Evolutionary conservation across 2,113 vertebrate genomes (phyloP).

Genomic region (Quiscalus mexicanus): DNA sequence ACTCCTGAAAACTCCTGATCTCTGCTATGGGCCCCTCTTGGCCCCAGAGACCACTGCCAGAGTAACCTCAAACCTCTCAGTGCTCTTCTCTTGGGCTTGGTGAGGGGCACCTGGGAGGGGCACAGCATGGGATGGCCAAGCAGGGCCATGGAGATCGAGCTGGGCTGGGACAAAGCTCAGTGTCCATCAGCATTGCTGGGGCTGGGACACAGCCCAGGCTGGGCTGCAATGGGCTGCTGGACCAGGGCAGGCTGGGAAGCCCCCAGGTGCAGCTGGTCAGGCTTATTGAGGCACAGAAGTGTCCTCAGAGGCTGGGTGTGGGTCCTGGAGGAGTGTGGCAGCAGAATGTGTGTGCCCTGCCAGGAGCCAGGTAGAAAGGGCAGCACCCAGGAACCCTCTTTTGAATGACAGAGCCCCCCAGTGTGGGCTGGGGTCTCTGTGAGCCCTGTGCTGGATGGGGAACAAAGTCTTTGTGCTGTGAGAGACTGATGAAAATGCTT

Average conservation of each 20-base stretch:
- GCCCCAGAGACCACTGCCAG: neutral
- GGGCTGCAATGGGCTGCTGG: neutral
- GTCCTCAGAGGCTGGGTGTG: accelerated
- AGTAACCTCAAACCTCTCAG: neutral
- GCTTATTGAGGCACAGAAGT: accelerated
- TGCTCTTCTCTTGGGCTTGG: neutral
- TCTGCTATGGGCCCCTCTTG: accelerated
- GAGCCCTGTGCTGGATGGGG: no score
- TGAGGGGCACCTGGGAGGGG: neutral
- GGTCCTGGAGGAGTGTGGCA: accelerated
- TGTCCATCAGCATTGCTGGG: neutral
- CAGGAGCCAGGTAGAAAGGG: accelerated
- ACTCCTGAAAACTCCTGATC: no score
- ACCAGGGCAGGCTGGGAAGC: neutral
- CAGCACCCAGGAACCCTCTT: accelerated
- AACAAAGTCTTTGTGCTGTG: neutral
- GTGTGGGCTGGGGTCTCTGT: neutral
- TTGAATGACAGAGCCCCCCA: accelerated
- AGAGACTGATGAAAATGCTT: neutral
- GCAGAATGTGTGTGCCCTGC: accelerated
- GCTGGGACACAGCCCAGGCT: neutral
- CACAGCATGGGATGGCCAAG: accelerated
- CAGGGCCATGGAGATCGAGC: neutral
- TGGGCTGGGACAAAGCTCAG: no score
- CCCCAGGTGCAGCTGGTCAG: neutral